phyloP scores from a whole-genome alignment of 2,888 invertebrate genomes.

The Netelia fuscicornis region DNA sequence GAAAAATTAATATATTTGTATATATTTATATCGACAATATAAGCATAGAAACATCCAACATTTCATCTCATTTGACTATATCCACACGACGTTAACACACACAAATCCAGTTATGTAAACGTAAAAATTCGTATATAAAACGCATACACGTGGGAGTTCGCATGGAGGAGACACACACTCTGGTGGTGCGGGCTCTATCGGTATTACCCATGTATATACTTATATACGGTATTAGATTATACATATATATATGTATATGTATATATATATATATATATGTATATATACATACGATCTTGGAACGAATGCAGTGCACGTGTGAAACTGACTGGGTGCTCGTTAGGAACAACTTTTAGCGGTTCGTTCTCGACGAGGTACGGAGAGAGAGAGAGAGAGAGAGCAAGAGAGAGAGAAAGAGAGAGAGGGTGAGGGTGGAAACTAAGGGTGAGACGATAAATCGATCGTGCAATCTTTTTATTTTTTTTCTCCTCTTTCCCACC shows the following conservation, averaged over 20 bases:
- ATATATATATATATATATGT: constrained; percentile 20
- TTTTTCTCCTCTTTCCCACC: background rate
- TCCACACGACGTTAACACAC: constrained; percentile 75
- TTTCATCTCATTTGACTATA: constrained; percentile 71
- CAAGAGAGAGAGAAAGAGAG: too few relatives aligned
- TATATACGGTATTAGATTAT: constrained; percentile 12
- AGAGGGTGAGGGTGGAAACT: background rate
- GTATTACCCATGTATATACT: constrained; percentile 3
- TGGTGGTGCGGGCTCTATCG: too few relatives aligned
- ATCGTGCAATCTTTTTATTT: constrained; percentile 13
- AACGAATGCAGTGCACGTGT: constrained; percentile 75
- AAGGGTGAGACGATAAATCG: constrained; percentile 53
- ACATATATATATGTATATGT: background rate
- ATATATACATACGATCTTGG: constrained; percentile 59
- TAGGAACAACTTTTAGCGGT: constrained; percentile 65
- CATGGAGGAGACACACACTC: too few relatives aligned
- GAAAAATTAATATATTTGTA: constrained; percentile 46
- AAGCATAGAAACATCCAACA: constrained; percentile 77
- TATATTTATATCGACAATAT: constrained; percentile 64
- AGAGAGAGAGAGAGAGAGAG: constrained; percentile 8
- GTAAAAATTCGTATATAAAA: constrained; percentile 28
- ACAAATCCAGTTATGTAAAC: constrained; percentile 56
- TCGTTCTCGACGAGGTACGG: constrained; percentile 41
- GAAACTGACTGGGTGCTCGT: constrained; percentile 70
- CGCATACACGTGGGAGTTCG: background rate